Base-by-base conservation (phyloP, 2,113 vertebrate genomes). In the Laterallus jamaicensis region DNA sequence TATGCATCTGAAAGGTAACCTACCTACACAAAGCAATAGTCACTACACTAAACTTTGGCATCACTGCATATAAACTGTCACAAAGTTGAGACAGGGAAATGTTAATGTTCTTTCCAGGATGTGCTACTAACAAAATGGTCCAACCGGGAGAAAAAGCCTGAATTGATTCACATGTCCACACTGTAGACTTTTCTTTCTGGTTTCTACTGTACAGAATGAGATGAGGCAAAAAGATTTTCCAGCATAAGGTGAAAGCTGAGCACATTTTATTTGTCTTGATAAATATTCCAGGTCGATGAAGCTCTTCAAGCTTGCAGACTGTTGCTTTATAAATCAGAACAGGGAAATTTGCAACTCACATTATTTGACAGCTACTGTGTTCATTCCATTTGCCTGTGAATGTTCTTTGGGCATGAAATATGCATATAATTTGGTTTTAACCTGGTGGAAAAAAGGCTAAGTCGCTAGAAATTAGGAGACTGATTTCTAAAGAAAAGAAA, bases 401-500 rank as follows among this genome's bases (percentile, higher is more conserved):
- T 62, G 18, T 40, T 82, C 37, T 86, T 59, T 74, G 67, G 28
- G 8, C 29, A 52, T 58, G 15, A 92, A 86, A 69, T 76, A 37
- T 71, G 66, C n/a, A 12, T 66, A 47, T 79, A 88, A 78, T 76
- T 95, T 75, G 11, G 20, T 83, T 88, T 88, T 91, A 82, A 91
- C 7, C 15, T 59, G 31, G 28, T 85, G 62, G 40, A 77, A 80
- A 64, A 92, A 77, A 81, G 42, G 31, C 25, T 40, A 88, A 92
- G 19, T 89, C 1, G 13, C 22, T 86, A 86, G 59, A 94, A 88
- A 88, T 91, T 59, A 90, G 40, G 42, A 71, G 25, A n/a, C 16
- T 55, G 35, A 73, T 92, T 97, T 95, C 62, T 80, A 70, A 92
- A 89, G 74, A 90, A 91, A 90, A 86, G 5, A 71, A 96, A 88